phyloP scores from a whole-genome alignment of 2,888 invertebrate genomes.

The Scaptomyza caliginosa region DNA sequence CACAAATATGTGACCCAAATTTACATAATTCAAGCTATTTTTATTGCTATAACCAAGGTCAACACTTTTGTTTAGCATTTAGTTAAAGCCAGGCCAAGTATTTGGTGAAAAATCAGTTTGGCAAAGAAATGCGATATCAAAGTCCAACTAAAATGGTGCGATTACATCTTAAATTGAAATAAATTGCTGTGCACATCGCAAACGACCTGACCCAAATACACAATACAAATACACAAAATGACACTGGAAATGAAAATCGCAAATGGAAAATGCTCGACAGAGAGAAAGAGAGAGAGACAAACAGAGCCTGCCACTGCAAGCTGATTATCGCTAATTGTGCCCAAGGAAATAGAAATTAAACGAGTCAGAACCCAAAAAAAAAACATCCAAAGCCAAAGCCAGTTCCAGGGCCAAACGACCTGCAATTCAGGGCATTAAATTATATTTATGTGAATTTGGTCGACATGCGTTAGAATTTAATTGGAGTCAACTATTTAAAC shows the following conservation, averaged over 20 bases:
- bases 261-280: slow-evolving; percentile 26
- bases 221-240: slow-evolving; percentile 21
- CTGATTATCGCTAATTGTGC: slow-evolving; percentile 77
- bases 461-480: slow-evolving; percentile 42
- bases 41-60: too few relatives aligned
- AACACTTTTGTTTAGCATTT: slow-evolving; percentile 8
- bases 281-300: background rate
- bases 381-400: slow-evolving; percentile 14
- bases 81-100: background rate
- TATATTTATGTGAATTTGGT: slow-evolving; percentile 18
- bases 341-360: slow-evolving; percentile 62
- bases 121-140: slow-evolving; percentile 12
- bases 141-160: slow-evolving; percentile 43
- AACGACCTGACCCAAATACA: slow-evolving; percentile 67
- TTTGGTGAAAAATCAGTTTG: slow-evolving; percentile 57
- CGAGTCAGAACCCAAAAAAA: slow-evolving; percentile 13
- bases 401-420: slow-evolving; percentile 5
- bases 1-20: slow-evolving; percentile 7
- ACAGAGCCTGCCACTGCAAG: slow-evolving; percentile 35
- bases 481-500: slow-evolving; percentile 33
- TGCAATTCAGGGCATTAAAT: slow-evolving; percentile 7
- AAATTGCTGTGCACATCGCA: slow-evolving; percentile 68
- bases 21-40: slow-evolving; percentile 42
- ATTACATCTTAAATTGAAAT: slow-evolving; percentile 71
- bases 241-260: slow-evolving; percentile 29